Conservation (phyloP, 2,888 invertebrate species). For the Rotaria sp. region DNA sequence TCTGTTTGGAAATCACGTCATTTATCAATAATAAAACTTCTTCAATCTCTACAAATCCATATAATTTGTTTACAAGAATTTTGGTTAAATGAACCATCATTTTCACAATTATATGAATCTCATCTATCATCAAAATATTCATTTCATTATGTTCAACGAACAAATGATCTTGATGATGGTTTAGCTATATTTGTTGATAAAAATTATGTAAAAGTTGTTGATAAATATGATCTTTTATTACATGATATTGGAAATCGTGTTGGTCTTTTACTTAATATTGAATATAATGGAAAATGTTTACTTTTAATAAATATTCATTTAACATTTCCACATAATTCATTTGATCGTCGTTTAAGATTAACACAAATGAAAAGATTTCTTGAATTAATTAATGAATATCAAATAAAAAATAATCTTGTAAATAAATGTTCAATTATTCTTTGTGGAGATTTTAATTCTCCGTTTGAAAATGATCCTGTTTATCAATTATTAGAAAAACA, state of each 20-base stretch:
- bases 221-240: neutral
- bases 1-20: neutral
- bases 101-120: neutral
- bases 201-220: neutral
- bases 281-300: neutral
- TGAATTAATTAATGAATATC: neutral
- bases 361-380: neutral
- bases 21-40: neutral
- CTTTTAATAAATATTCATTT: neutral
- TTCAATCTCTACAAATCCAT: neutral
- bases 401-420: neutral
- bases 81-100: neutral
- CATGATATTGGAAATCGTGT: conserved; percentile 17
- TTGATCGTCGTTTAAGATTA: neutral
- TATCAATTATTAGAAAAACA: neutral
- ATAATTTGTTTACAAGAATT: conserved; percentile 23
- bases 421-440: neutral
- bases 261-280: neutral
- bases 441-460: conserved; percentile 11
- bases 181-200: neutral
- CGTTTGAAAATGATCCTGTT: neutral
- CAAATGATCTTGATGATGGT: neutral
- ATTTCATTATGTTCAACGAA: neutral
- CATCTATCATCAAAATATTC: neutral
- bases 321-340: conserved; percentile 26